These are phyloP conservation scores for Gymnocypris eckloni DNA, from an alignment of 2,797 vertebrate genomes.

Conservation along the genomic window DNA sequence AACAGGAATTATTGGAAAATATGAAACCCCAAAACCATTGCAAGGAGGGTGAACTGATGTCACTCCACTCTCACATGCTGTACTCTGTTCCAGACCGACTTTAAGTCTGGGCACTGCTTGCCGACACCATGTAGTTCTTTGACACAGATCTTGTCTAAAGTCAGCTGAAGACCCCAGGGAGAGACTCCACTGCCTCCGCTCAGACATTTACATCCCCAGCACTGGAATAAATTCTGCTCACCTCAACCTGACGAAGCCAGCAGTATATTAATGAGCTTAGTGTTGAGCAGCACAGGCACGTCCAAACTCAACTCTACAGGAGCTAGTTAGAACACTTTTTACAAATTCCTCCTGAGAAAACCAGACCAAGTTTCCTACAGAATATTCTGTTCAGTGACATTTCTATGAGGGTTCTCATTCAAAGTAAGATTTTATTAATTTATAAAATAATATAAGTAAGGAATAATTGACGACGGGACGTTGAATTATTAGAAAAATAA, in stretches of 20 bases:
- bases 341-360: neutral
- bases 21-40: neutral
- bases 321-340: neutral
- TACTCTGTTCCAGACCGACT: neutral
- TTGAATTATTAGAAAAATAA: too few relatives aligned
- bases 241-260: conserved; percentile 10
- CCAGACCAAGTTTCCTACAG: neutral
- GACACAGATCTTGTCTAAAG: conserved; percentile 26
- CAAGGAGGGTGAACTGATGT: neutral
- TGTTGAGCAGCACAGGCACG: neutral
- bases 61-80: neutral
- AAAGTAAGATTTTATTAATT: neutral
- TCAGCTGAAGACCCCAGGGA: neutral
- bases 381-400: neutral
- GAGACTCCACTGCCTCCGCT: neutral
- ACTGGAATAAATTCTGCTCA: conserved; percentile 22
- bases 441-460: neutral
- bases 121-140: conserved; percentile 20
- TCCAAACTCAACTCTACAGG: neutral
- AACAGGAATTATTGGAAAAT: neutral
- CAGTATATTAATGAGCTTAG: conserved; percentile 26
- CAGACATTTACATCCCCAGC: neutral
- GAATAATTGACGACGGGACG: too few relatives aligned
- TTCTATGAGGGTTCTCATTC: neutral
- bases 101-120: neutral